Conservation (phyloP, 2,797 vertebrate genomes). For the Mionectes olivaceus region DNA sequence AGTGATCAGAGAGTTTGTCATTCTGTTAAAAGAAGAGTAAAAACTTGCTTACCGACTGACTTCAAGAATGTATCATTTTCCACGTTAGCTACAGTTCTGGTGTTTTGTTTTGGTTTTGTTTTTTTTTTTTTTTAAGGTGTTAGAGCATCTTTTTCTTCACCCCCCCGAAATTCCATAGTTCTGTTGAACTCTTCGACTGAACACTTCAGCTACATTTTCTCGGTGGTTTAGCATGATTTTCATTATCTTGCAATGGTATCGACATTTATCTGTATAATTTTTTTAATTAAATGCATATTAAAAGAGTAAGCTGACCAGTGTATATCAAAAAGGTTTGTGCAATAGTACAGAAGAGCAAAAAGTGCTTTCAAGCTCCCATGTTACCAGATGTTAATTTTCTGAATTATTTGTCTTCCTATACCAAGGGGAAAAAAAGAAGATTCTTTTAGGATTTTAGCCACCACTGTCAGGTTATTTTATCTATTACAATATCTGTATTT, state of each 20-base stretch:
- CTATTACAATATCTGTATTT: not conserved
- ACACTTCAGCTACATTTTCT: not conserved
- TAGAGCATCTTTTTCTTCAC: not conserved
- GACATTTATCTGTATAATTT: not conserved
- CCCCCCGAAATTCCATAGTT: slow-evolving; percentile 7
- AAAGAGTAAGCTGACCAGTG: not conserved
- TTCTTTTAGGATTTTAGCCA: not conserved
- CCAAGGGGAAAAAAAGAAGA: not conserved
- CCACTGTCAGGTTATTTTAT: not conserved
- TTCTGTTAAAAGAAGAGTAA: slow-evolving; percentile 55
- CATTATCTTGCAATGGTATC: not conserved
- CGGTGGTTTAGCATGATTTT: not conserved
- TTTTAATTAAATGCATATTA: not conserved
- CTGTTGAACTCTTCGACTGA: not conserved
- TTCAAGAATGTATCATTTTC: slow-evolving; percentile 14
- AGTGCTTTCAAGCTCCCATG: not conserved
- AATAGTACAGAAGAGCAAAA: not conserved
- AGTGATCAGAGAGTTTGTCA: slow-evolving; percentile 29
- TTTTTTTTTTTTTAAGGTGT: not conserved
- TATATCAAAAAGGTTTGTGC: not conserved
- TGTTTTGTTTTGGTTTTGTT: too few species aligned
- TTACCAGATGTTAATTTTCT: not conserved
- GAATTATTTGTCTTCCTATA: not conserved
- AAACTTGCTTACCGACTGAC: slow-evolving; percentile 43
- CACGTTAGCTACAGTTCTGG: not conserved